Conservation (phyloP, 2,113 vertebrate genomes). For the Nyctibius bracteatus region DNA sequence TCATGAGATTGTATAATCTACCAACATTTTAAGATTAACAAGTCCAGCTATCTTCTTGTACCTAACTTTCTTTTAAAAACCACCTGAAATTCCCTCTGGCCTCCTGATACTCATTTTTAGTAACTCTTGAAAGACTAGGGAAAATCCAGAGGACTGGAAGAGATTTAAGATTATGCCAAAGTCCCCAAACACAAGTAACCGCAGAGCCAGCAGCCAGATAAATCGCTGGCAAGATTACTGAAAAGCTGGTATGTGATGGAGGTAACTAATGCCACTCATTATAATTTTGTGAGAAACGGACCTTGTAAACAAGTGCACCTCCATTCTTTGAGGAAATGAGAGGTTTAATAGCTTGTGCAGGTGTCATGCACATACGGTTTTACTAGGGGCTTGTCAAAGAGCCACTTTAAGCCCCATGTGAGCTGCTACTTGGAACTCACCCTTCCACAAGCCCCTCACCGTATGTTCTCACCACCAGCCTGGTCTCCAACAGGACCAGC, state of each 20-base stretch:
- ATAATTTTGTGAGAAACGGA: neutral
- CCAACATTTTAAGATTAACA: neutral
- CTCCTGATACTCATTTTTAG: neutral
- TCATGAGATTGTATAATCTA: neutral
- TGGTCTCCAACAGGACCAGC: neutral
- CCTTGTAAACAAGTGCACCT: neutral
- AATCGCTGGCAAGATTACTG: neutral
- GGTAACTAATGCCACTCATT: neutral
- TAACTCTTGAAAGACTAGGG: neutral
- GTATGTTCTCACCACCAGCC: neutral
- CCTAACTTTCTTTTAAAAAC: neutral
- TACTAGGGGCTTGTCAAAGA: neutral
- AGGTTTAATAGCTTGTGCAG: neutral
- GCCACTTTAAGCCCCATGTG: neutral
- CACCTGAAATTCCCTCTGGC: neutral
- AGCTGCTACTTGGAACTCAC: neutral
- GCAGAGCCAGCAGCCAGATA: neutral
- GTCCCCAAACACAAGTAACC: neutral
- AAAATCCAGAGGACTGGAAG: neutral
- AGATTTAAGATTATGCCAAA: neutral
- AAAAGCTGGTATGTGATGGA: neutral
- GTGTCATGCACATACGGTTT: neutral
- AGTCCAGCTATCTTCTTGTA: neutral
- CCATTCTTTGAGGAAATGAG: neutral
- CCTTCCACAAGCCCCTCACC: neutral